Evolutionary conservation across 2,113 vertebrate genomes (phyloP).

Genomic region (Montifringilla adamsi): DNA sequence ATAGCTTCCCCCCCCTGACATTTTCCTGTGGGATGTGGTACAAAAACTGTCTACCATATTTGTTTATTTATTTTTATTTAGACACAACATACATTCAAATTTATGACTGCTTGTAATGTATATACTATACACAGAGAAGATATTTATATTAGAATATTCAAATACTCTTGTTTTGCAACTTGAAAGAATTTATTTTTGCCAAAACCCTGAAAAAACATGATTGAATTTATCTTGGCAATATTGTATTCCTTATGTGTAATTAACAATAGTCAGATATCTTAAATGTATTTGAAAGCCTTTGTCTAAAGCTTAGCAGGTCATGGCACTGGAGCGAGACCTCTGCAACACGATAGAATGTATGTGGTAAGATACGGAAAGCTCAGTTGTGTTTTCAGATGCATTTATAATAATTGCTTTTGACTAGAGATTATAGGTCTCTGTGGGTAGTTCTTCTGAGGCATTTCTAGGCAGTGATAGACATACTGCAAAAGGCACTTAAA

Average conservation of each 20-base stretch:
- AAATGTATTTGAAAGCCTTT: background rate
- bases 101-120: background rate
- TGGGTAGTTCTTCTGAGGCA: background rate
- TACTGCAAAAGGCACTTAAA: background rate
- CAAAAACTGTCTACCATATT: background rate
- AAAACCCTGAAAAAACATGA: background rate
- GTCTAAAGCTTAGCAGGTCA: background rate
- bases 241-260: background rate
- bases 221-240: background rate
- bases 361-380: background rate
- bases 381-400: background rate
- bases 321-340: background rate
- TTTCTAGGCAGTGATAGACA: background rate
- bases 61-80: background rate
- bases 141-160: background rate
- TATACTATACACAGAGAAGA: background rate
- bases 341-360: background rate
- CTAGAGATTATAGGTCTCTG: background rate
- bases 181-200: background rate
- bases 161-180: background rate
- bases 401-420: conserved; percentile 17
- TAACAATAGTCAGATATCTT: background rate
- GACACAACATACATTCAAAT: background rate
- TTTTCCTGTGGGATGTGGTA: background rate
- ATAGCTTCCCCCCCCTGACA: fast-evolving